Percentiles rank a stretch among this genome's conserved stretches.
Conservation (phyloP, 2,113 vertebrate species). For the Pelobates fuscus region DNA sequence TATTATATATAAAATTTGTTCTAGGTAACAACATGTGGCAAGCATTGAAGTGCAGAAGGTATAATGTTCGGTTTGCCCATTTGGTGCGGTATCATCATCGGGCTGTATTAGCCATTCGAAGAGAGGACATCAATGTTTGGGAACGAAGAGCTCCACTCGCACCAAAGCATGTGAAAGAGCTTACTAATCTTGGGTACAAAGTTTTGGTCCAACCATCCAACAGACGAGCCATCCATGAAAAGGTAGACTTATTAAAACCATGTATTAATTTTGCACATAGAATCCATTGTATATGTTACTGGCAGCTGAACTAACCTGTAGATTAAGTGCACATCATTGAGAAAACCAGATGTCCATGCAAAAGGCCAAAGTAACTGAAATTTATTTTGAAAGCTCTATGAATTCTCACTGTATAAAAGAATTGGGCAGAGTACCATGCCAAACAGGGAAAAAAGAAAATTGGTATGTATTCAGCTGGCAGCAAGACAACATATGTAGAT, state of each 20-base stretch:
- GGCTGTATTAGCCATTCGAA: conserved; percentile 83
- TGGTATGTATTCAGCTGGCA: too few relatives aligned
- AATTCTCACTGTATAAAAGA: too few relatives aligned
- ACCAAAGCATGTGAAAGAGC: conserved; percentile 85
- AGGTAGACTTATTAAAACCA: conserved; percentile 65
- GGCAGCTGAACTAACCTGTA: too few relatives aligned
- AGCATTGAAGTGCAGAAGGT: conserved; percentile 61
- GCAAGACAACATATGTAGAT: too few relatives aligned
- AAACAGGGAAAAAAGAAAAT: too few relatives aligned
- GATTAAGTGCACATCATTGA: too few relatives aligned
- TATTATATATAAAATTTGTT: too few relatives aligned
- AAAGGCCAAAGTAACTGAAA: too few relatives aligned
- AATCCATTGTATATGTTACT: background rate
- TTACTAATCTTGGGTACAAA: conserved; percentile 88
- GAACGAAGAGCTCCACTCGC: conserved; percentile 92
- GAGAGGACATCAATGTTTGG: conserved; percentile 93
- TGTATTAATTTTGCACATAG: background rate
- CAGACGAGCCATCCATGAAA: conserved; percentile 89
- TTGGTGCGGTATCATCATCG: conserved; percentile 66
- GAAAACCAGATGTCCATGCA: too few relatives aligned
- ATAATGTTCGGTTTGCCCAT: conserved; percentile 55
- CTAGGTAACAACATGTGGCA: conserved; percentile 75
- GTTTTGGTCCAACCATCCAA: conserved; percentile 95
- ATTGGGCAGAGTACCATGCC: too few relatives aligned
- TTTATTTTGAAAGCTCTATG: too few relatives aligned